Evolutionary conservation across 2,797 vertebrate genomes (phyloP), one percentile per base, ranked within the genome.

Genomic region (Oreochromis mossambicus): DNA sequence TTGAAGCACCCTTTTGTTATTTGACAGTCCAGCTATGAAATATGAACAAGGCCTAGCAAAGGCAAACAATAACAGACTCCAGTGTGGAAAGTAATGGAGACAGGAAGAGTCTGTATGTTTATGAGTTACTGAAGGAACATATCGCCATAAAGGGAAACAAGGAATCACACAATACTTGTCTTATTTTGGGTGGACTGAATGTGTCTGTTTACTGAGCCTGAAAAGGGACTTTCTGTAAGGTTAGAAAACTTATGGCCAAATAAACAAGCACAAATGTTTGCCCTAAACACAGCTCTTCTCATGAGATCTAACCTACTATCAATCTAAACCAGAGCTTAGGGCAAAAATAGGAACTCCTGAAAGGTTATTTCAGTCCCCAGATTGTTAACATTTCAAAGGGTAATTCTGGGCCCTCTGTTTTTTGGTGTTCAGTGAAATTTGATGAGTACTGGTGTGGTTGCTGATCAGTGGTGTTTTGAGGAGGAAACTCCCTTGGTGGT

Each of bases 401-500:
- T 95, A 95, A 92, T 94, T 94, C 92, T 87, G 92, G 92, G 89
- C 88, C 85, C 68, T 87, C 84, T 83, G 83, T 89, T 93, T 92
- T 92, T 89, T 88, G 77, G 83, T 77, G 85, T 91, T 90, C 83
- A 91, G 91, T 91, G 91, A 95, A 94, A 95, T 89, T 87, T 66
- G 88, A 89, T 79, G 83, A 87, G 87, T 86, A 94, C 83, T 94
- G 94, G 96, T 96, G 96, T 95, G 95, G 96, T 94, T 93, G 92
- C 82, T 92, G 93, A 96, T 96, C 94, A 92, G 93, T 83, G 85
- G 89, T 66, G 85, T 90, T 90, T 90, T 21, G 36, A 87, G 73
- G 48, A 89, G 94, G 94, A 94, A 96, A 96, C 93, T 95, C 95
- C 96, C 95, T 94, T 75, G 89, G 92, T 95, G 96, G 95, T 95